Conservation (phyloP, 2,113 vertebrate genomes). For the Eclectus roratus region DNA sequence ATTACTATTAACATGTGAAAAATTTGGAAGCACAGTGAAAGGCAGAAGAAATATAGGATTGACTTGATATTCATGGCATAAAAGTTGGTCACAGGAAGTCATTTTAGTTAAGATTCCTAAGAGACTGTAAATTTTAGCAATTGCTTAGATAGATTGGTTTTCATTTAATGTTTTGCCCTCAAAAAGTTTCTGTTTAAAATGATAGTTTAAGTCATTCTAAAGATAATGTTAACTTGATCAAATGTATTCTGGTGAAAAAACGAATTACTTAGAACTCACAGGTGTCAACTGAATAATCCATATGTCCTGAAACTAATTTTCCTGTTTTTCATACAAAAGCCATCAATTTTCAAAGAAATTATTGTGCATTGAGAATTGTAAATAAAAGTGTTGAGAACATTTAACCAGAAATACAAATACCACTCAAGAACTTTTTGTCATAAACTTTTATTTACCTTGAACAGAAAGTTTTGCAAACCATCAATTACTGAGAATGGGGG, state of each 20-base stretch:
- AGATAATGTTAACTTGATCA: background rate
- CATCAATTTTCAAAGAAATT: background rate
- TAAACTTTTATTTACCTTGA: slow-evolving; percentile 76
- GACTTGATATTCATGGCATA: background rate
- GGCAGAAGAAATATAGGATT: background rate
- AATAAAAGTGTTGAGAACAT: background rate
- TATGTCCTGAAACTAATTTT: background rate
- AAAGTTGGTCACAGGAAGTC: background rate
- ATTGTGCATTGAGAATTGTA: background rate
- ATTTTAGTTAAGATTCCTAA: background rate
- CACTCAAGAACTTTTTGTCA: slow-evolving; percentile 53
- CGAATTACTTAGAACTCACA: background rate
- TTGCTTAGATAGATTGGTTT: background rate
- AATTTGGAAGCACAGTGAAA: background rate
- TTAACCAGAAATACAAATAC: slow-evolving; percentile 42
- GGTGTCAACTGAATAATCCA: background rate
- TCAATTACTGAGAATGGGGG: slow-evolving; percentile 37
- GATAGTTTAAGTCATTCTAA: background rate
- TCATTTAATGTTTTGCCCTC: background rate
- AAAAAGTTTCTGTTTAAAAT: background rate
- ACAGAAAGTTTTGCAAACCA: slow-evolving; percentile 61
- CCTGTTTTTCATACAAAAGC: background rate
- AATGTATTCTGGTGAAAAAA: background rate
- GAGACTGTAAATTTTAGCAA: background rate
- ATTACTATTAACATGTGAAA: background rate